A percentile compares a stretch with the other conserved stretches of the same genome.
Conservation (phyloP, 23 tunicate species). For the Ciona savignyi region DNA sequence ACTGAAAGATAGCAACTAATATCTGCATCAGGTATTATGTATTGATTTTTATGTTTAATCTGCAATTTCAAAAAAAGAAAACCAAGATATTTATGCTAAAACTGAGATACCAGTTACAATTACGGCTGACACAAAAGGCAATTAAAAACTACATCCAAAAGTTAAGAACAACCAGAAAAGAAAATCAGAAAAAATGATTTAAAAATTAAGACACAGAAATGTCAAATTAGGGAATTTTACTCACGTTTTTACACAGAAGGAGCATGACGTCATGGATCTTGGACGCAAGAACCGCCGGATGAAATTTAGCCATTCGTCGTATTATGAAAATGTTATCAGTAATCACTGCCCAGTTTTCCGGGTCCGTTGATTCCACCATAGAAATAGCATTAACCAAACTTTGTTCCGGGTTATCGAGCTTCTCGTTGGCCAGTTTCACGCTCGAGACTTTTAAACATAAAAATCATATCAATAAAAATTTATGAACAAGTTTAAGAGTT, state of each 20-base stretch:
- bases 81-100: too few species aligned
- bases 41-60: too few species aligned
- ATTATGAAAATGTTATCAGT: slow-evolving; percentile 42
- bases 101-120: too few species aligned
- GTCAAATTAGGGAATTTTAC: neutral
- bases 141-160: too few species aligned
- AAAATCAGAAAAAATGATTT: too few species aligned
- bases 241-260: slow-evolving; percentile 52
- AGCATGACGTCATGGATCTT: slow-evolving; percentile 53
- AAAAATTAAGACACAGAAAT: neutral
- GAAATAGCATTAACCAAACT: slow-evolving; percentile 48
- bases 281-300: slow-evolving; percentile 37
- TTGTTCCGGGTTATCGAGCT: slow-evolving; percentile 50
- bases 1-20: too few species aligned
- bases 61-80: too few species aligned
- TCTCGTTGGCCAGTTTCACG: neutral
- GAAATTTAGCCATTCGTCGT: slow-evolving; percentile 41
- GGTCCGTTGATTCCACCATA: slow-evolving; percentile 20
- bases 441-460: neutral
- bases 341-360: slow-evolving; percentile 72
- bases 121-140: too few species aligned
- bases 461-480: neutral
- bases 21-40: too few species aligned
- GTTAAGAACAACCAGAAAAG: too few species aligned
- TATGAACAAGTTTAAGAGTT: too few species aligned